Evolutionary conservation across 2,797 vertebrate species (phyloP), one percentile per base, ranked within the genome.

Genomic region (Ptychadena robeensis): DNA sequence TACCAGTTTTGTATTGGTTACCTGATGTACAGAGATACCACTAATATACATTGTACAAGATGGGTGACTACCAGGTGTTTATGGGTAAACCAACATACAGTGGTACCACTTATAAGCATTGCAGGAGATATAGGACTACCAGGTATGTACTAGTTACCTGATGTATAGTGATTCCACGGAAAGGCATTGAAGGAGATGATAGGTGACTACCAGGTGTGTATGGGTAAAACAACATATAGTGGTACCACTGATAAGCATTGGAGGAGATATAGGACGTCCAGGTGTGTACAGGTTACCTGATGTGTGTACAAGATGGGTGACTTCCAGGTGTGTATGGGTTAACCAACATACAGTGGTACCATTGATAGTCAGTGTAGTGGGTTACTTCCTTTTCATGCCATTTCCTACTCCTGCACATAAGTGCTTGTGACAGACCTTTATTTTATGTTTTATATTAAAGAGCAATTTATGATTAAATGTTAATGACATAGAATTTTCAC

Each of bases 371-470:
- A 37, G 71, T 81, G 64, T 86, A 82, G 30, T 83, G 80, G 87
- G 89, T 90, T 79, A 66, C 85, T 86, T 87, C 31, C 76, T 76
- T 66, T 90, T 90, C 91, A 88, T 93, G 92, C 91, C 92, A 93
- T 91, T 93, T 92, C 91, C 92, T 88, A 94, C 95, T 90, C 92
- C 91, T 93, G 92, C 92, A 95, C 94, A 92, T 96, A 95, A 96
- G 93, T 96, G 94, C 95, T 95, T 96, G 90, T 94, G 94, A 96
- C 94, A 96, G 94, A 93, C 92, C 96, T 89, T 96, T 96, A 96
- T 95, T 96, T 95, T 95, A 95, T 96, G 90, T 94, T 94, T 96
- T 94, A 94, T 95, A 96, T 96, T 94, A 97, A 96, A 96, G 95
- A 95, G 93, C 93, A 93, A 96, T 96, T 94, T 93, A 91, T 91